Base-by-base conservation (phyloP, 2,888 invertebrate species). In the Brachylomia viminalis region DNA sequence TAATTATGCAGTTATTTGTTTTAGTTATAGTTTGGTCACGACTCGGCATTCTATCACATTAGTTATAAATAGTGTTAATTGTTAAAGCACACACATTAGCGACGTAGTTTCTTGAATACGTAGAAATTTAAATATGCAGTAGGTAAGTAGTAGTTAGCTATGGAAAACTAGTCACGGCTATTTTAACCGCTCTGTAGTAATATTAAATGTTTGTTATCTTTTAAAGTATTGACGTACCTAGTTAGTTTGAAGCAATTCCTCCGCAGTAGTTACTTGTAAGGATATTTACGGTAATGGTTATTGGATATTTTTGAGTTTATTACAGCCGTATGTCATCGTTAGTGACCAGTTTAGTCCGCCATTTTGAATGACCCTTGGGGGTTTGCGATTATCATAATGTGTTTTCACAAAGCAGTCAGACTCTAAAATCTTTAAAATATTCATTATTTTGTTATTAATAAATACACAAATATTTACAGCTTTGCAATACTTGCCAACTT, bases 151-250 rank as follows among this genome's bases (percentile, higher is more conserved):
- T 72, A 58, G 64, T 65, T 64, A 70, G 66, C 15, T 49, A 52
- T 54, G 84, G 80, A 70, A 70, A 72, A 67, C 13, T 58, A 56
- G 70, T 82, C 76, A 82, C 67, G 33, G 47, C 47, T 82, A 84
- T 82, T 82, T 75, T 75, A 56, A 68, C 70, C 42, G 20, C 38
- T 52, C 20, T 59, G 75, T 49, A 30, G 66, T 69, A 52, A 73
- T 72, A 64, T 45, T 23, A 70, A 61, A 74, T 67, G 59, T 75
- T 74, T 80, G 80, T 66, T 74, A 65, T 70, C n/a, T 52, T 65
- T 62, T 66, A 74, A 73, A 52, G 30, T 74, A 49, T 56, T 80
- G 47, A 54, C 54, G 66, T 84, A n/a, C n/a, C n/a, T n/a, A 68
- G 74, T 80, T 61, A 75, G 47, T 66, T 65, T 69, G 33, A 17